phyloP scores from a whole-genome alignment of 2,797 vertebrate genomes.

The Muscicapa comitata region DNA sequence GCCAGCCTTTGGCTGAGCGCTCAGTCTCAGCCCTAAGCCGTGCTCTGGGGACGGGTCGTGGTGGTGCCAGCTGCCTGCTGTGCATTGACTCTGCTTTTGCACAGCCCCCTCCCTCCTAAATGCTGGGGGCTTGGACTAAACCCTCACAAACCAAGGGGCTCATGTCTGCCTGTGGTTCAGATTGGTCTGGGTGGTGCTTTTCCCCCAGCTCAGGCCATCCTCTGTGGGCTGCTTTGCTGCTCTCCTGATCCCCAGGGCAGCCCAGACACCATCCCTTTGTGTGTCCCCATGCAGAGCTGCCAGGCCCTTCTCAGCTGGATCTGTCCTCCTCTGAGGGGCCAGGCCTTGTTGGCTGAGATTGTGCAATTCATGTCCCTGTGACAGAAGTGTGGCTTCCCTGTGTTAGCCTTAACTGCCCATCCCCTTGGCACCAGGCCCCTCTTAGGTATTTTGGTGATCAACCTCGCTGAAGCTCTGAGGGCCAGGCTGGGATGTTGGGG shows the following conservation, averaged over 20 bases:
- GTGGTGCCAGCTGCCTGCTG: neutral
- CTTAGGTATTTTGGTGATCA: neutral
- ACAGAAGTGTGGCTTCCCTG: neutral
- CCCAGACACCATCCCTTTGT: neutral
- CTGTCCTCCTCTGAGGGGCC: neutral
- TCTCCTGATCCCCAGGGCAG: rapidly evolving
- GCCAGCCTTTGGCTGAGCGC: constrained; percentile 8
- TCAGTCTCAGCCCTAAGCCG: constrained; percentile 38
- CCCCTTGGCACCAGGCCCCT: neutral
- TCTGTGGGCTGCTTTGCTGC: neutral
- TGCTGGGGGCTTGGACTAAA: neutral
- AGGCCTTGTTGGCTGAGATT: rapidly evolving
- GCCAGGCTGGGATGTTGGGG: neutral
- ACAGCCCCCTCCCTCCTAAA: neutral
- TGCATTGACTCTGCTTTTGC: neutral
- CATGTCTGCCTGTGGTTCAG: neutral
- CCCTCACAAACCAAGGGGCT: neutral
- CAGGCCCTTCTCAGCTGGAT: neutral
- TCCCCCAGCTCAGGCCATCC: neutral
- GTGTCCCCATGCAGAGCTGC: neutral
- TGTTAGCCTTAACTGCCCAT: neutral
- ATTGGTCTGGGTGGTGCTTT: neutral
- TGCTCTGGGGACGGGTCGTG: neutral
- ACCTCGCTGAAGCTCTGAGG: neutral
- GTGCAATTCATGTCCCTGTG: neutral